These are phyloP conservation scores for Misgurnus anguillicaudatus DNA, from an alignment of 2,113 vertebrate species.

Conservation along the genomic window DNA sequence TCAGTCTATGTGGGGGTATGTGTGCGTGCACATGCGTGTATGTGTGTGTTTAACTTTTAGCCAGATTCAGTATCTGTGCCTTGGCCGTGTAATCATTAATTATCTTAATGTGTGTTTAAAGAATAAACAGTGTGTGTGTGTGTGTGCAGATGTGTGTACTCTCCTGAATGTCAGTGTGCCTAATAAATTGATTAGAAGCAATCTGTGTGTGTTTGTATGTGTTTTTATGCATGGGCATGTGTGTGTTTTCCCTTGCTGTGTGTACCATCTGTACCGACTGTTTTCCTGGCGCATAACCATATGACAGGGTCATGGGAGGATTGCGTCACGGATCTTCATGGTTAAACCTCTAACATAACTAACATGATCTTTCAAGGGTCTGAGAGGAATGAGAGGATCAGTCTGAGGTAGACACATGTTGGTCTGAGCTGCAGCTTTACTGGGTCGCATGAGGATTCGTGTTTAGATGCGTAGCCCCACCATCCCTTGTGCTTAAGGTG, in stretches of 20 bases:
- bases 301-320: conserved; percentile 15
- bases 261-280: conserved; percentile 49
- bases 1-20: background rate
- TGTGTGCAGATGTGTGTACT: conserved; percentile 4
- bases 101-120: conserved; percentile 23
- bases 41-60: conserved; percentile 35
- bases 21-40: background rate
- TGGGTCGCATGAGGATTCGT: background rate
- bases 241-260: conserved; percentile 49
- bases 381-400: background rate
- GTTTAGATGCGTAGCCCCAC: background rate
- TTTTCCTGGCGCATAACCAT: conserved; percentile 21
- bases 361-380: background rate
- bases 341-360: conserved; percentile 13
- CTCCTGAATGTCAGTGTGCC: background rate
- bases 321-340: conserved; percentile 16
- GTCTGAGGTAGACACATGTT: too few relatives aligned
- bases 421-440: background rate
- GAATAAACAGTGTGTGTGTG: conserved; percentile 8
- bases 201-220: conserved; percentile 25
- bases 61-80: conserved; percentile 36
- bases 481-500: background rate
- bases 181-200: background rate
- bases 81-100: conserved; percentile 33
- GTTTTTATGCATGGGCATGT: conserved; percentile 26